phyloP scores from a whole-genome alignment of 2,113 vertebrate species.

The Cercopithecus mona region DNA sequence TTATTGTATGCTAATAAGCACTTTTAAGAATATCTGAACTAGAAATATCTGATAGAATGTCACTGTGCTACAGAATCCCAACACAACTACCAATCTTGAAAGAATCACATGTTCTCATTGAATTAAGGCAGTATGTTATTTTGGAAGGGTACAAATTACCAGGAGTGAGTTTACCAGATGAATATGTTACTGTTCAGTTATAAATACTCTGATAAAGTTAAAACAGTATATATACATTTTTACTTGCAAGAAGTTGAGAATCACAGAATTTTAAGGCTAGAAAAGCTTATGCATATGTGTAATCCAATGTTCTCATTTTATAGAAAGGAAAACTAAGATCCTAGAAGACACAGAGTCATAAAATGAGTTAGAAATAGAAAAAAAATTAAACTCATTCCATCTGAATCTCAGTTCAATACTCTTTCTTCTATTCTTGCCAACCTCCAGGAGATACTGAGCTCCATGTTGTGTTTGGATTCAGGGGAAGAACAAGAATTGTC shows the following conservation, averaged over 20 bases:
- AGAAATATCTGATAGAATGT: background rate
- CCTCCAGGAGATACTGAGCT: background rate
- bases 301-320: background rate
- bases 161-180: background rate
- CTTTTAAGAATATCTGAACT: background rate
- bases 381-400: background rate
- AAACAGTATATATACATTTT: background rate
- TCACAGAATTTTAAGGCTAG: background rate
- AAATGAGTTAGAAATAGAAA: background rate
- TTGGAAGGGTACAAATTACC: background rate
- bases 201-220: background rate
- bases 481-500: background rate
- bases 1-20: background rate
- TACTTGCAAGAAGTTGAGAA: background rate
- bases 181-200: background rate
- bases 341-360: background rate
- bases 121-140: background rate
- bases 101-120: background rate
- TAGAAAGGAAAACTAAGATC: background rate
- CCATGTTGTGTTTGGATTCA: background rate
- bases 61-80: background rate
- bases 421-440: background rate
- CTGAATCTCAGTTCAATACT: background rate
- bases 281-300: background rate
- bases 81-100: background rate